These are phyloP conservation scores for Amphiprion percula DNA, from an alignment of 2,113 vertebrate species.

Conservation along the genomic window DNA sequence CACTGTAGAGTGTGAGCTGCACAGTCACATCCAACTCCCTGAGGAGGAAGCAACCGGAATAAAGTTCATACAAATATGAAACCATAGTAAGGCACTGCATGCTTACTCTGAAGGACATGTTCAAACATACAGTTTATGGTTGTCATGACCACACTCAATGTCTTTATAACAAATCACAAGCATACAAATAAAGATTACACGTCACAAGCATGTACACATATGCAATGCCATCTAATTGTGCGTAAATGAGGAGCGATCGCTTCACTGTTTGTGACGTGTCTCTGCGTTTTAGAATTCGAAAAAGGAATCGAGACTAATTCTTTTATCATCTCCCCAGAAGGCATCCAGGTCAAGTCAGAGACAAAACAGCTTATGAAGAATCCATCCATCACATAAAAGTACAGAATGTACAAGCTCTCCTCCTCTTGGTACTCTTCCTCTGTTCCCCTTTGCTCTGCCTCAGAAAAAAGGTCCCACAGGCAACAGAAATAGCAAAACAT, in stretches of 20 bases:
- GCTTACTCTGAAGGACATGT: constrained; percentile 44
- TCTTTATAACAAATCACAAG: constrained; percentile 53
- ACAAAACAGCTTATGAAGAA: constrained; percentile 63
- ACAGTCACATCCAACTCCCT: constrained; percentile 37
- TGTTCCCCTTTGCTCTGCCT: constrained; percentile 58
- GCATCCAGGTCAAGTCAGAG: constrained; percentile 33
- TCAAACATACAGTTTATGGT: constrained; percentile 37
- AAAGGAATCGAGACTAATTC: constrained; percentile 39
- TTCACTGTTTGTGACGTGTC: constrained; percentile 46
- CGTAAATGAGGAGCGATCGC: constrained; percentile 58
- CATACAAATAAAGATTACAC: constrained; percentile 57
- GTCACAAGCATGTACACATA: constrained; percentile 61
- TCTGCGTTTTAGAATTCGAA: constrained; percentile 27
- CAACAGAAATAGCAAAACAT: constrained; percentile 75
- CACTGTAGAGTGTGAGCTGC: constrained; percentile 59
- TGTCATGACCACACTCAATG: constrained; percentile 24
- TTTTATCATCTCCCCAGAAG: constrained; percentile 41
- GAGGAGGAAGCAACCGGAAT: constrained; percentile 42
- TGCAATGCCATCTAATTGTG: constrained; percentile 73
- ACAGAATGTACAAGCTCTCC: constrained; percentile 39
- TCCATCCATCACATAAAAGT: constrained; percentile 48
- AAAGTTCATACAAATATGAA: constrained; percentile 49
- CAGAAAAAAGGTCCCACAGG: constrained; percentile 70
- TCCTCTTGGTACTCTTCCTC: constrained; percentile 52
- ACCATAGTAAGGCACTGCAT: constrained; percentile 56